A percentile compares a stretch with the other conserved stretches of the same genome.
Conservation (phyloP, 2,113 vertebrate species). For the Trachemys scripta region DNA sequence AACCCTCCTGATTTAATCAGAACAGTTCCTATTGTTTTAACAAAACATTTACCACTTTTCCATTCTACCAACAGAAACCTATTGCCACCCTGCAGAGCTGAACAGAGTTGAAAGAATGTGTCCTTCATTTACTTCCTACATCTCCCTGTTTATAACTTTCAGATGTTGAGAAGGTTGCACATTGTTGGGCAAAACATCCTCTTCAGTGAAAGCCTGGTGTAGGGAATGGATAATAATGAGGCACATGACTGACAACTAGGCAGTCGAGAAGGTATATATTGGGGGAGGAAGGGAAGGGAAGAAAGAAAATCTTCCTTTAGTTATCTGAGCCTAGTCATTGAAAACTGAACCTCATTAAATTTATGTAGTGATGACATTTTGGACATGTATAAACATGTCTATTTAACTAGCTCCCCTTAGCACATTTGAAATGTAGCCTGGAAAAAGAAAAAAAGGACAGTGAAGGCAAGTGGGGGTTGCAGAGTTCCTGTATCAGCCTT, state of each 20-base stretch:
- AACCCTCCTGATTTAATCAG: accelerated
- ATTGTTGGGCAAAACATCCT: not conserved
- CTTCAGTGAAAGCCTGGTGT: not conserved
- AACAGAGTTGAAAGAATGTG: not conserved
- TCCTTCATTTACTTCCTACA: not conserved
- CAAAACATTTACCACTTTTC: not conserved
- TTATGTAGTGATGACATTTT: not conserved
- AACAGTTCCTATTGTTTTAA: not conserved
- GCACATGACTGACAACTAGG: not conserved
- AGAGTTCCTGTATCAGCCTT: too few relatives aligned
- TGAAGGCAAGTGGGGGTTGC: too few relatives aligned
- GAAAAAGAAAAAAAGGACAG: too few relatives aligned
- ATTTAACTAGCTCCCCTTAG: not conserved
- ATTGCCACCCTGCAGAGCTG: not conserved
- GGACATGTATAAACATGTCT: not conserved
- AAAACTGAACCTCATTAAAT: not conserved
- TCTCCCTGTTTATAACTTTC: not conserved
- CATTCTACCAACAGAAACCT: not conserved
- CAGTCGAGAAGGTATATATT: not conserved
- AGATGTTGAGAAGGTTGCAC: not conserved
- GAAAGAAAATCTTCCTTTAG: not conserved
- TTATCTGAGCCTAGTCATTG: not conserved
- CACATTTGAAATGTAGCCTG: not conserved
- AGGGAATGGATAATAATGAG: not conserved
- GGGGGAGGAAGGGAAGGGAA: not conserved